Percentiles rank a stretch among this genome's conserved stretches.
phyloP scores from a whole-genome alignment of 2,797 vertebrate species.

The Trachops cirrhosus region DNA sequence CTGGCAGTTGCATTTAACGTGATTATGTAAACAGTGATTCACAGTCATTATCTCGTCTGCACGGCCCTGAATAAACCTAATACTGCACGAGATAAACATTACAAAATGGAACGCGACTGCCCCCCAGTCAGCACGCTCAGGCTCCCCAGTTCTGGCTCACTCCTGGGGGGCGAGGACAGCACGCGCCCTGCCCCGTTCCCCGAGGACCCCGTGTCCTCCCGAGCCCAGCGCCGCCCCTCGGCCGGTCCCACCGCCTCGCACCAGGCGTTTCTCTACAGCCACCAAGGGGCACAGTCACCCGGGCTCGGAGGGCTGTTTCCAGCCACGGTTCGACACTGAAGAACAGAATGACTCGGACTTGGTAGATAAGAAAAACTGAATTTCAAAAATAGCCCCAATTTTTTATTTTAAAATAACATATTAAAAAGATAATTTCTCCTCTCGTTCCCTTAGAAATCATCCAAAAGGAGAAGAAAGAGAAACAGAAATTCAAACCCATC shows the following conservation, averaged over 20 bases:
- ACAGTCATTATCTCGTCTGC: neutral
- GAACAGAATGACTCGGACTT: neutral
- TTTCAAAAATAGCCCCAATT: neutral
- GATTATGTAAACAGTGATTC: neutral
- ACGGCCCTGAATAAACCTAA: neutral
- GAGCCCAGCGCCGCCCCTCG: no score
- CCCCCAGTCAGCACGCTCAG: neutral
- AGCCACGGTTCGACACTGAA: neutral
- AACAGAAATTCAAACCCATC: neutral
- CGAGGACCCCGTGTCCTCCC: neutral
- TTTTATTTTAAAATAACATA: neutral
- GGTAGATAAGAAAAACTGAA: neutral
- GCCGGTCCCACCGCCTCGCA: neutral
- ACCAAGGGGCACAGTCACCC: neutral
- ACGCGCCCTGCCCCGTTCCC: neutral
- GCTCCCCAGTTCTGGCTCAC: neutral
- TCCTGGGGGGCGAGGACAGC: neutral
- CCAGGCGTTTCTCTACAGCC: neutral
- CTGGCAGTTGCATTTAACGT: neutral
- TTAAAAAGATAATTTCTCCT: neutral
- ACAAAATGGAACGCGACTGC: neutral
- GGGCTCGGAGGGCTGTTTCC: neutral
- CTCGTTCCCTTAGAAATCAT: neutral
- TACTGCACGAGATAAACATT: neutral
- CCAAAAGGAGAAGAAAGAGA: neutral